Evolutionary conservation across 2,797 vertebrate genomes (phyloP).

Genomic region (Kryptolebias ocellatus): DNA sequence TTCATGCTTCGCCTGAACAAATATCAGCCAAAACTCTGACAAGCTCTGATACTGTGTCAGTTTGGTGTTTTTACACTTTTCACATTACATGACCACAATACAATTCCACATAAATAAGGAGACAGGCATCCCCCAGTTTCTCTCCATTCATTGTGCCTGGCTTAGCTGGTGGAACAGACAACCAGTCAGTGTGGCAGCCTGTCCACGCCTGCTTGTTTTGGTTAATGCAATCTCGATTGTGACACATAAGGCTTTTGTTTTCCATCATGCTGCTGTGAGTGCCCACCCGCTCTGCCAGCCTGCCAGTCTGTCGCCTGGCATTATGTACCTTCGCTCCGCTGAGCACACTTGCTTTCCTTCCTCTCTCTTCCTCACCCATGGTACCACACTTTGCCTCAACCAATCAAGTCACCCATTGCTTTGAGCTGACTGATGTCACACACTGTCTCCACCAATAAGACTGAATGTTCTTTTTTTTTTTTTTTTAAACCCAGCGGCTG

Average conservation of each 20-base stretch:
- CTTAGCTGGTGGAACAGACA: slow-evolving; percentile 56
- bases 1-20: not conserved
- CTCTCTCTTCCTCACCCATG: slow-evolving; percentile 37
- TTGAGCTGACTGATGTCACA: slow-evolving; percentile 53
- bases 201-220: slow-evolving; percentile 70
- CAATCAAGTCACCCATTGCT: slow-evolving; percentile 54
- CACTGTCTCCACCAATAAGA: slow-evolving; percentile 52
- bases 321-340: slow-evolving; percentile 69
- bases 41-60: slow-evolving; percentile 36
- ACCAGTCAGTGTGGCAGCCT: slow-evolving; percentile 54
- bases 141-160: slow-evolving; percentile 37
- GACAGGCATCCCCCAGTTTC: slow-evolving; percentile 35
- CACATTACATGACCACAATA: slow-evolving; percentile 30
- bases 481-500: slow-evolving; percentile 38
- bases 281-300: slow-evolving; percentile 75
- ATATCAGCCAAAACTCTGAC: slow-evolving; percentile 11
- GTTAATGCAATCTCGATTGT: slow-evolving; percentile 69
- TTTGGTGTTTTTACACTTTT: slow-evolving; percentile 38
- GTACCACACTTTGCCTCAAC: slow-evolving; percentile 56
- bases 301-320: slow-evolving; percentile 76
- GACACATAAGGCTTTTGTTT: slow-evolving; percentile 78
- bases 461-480: slow-evolving; percentile 32
- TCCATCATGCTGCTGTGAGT: slow-evolving; percentile 67
- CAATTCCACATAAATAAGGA: slow-evolving; percentile 40
- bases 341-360: slow-evolving; percentile 55